phyloP scores from a whole-genome alignment of 2,113 vertebrate species.

The Ia io region DNA sequence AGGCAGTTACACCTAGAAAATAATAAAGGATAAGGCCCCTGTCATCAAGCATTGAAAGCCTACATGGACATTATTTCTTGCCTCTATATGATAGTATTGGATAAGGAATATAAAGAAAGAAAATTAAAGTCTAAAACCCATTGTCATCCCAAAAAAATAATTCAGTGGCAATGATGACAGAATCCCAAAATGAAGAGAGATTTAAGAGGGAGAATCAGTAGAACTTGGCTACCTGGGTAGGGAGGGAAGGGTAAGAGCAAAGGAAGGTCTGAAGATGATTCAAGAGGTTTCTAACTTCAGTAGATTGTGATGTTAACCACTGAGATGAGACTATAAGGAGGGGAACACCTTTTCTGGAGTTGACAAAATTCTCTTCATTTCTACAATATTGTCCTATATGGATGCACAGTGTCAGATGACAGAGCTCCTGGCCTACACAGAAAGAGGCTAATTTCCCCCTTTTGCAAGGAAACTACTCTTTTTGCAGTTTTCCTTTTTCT shows the following conservation, averaged over 20 bases:
- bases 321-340: neutral
- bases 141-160: neutral
- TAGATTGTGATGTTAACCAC: neutral
- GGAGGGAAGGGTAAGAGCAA: neutral
- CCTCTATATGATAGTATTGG: neutral
- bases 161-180: neutral
- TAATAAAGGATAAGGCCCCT: neutral
- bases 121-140: neutral
- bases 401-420: neutral
- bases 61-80: neutral
- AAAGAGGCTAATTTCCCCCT: neutral
- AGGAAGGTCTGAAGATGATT: neutral
- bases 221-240: neutral
- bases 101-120: neutral
- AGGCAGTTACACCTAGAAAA: neutral
- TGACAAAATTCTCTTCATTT: neutral
- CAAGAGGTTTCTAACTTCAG: neutral
- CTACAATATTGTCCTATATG: neutral
- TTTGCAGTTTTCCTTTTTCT: neutral
- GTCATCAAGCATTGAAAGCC: neutral
- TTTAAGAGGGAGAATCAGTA: neutral
- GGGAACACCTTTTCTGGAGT: neutral
- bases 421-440: neutral
- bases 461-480: neutral
- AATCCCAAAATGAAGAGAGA: neutral